Evolutionary conservation across 2,888 invertebrate genomes (phyloP).

Genomic region (Sinelater perroti): DNA sequence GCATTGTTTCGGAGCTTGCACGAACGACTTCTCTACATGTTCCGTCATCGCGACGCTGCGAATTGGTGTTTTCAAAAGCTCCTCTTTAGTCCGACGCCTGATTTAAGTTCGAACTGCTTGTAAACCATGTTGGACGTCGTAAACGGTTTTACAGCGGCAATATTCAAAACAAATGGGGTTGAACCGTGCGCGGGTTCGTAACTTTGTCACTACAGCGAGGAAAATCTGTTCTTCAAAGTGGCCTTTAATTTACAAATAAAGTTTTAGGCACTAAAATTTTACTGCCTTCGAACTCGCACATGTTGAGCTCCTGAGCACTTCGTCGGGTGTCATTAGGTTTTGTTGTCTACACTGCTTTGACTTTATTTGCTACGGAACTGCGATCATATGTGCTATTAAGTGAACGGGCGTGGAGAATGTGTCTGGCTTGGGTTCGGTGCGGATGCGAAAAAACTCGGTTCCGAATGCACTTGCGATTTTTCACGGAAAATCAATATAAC

Average conservation of each 20-base stretch:
- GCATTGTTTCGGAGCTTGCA: too few relatives aligned
- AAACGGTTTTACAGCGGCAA: constrained; percentile 21
- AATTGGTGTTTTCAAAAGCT: background rate
- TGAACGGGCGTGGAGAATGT: background rate
- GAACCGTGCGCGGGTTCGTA: constrained; percentile 15
- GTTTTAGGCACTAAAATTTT: constrained; percentile 14
- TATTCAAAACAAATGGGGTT: constrained; percentile 24
- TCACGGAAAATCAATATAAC: too few relatives aligned
- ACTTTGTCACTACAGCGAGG: constrained; percentile 18
- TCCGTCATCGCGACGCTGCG: too few relatives aligned
- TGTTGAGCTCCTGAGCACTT: constrained; percentile 18
- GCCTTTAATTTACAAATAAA: constrained; percentile 27
- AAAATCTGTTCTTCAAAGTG: constrained; percentile 23
- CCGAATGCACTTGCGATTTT: too few relatives aligned
- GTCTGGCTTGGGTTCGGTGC: too few relatives aligned
- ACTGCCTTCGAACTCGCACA: constrained; percentile 15
- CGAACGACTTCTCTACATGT: too few relatives aligned
- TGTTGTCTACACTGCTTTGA: constrained; percentile 11
- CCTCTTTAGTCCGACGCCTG: background rate
- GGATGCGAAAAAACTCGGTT: too few relatives aligned
- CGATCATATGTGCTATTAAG: constrained; percentile 5
- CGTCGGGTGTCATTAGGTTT: constrained; percentile 3
- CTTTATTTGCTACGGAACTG: constrained; percentile 4
- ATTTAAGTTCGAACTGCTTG: constrained; percentile 3
- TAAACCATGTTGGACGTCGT: constrained; percentile 24